Base-by-base conservation (phyloP, 2,797 vertebrate genomes). In the Neopelma chrysocephalum region DNA sequence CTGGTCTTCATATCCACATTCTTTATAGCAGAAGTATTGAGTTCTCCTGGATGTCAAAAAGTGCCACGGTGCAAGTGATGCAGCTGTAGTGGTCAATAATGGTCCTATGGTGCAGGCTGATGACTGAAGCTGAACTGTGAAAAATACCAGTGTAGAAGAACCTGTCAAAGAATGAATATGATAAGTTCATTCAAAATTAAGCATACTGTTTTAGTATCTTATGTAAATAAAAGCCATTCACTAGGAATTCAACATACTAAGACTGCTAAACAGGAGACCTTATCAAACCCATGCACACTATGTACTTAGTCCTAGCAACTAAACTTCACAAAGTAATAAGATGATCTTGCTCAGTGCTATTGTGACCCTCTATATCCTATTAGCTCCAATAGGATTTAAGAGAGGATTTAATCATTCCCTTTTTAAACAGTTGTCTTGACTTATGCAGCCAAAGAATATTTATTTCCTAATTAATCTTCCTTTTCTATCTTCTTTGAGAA, bases 121-220 rank as follows among this genome's bases (percentile, higher is more conserved):
- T 64, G 69, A 27, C 47, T 81, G 85, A 91, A 87, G 93, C 38
- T 62, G 87, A 85, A 34, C 64, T 68, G 42, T 43, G 66, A 95
- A 94, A 93, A 93, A 87, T 7, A 83, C 4, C 77, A 69, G 43
- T 83, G 76, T 9, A 82, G 90, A 82, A 94, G 68, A 92, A 94
- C 50, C 50, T 96, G 94, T 75, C 66, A 96, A 95, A 93, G 66
- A 97, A 92, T 38, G 12, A 89, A 92, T 58, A 91, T 4, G 20
- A 13, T 73, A 93, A 91, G 45, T 50, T 82, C 12, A 87, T 83
- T 93, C 71, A 93, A 82, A 78, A 88, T 60, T 23, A 86, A 36
- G 50, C 36, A 42, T 10, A 56, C 6, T 19, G 48, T 54, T 80
- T 58, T 54, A 50, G 48, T 68, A 15, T 64, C 5, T 60, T 78